These are phyloP conservation scores for Pantherophis alleghaniensis DNA, from an alignment of 2,797 vertebrate genomes.

Conservation along the genomic window DNA sequence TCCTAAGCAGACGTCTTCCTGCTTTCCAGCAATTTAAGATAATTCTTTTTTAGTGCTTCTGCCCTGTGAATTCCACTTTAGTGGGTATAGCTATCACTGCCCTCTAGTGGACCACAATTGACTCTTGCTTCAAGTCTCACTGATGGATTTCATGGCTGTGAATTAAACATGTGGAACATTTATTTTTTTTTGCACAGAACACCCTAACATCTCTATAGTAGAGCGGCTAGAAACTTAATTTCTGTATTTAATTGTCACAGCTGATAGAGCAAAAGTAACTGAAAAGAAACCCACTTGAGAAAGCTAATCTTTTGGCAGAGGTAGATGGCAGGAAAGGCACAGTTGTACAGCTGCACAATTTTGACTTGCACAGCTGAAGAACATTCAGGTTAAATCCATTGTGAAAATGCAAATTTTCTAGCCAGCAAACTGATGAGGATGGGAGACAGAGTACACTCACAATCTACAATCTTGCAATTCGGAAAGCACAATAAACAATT, in stretches of 20 bases:
- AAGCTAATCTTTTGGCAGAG: slow-evolving; percentile 8
- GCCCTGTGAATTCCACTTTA: background rate
- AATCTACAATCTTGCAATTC: background rate
- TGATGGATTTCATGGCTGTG: background rate
- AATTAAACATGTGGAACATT: background rate
- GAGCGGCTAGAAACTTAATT: slow-evolving; percentile 16
- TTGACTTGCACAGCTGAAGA: background rate
- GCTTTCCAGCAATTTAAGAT: background rate
- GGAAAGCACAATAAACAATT: background rate
- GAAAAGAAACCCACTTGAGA: slow-evolving; percentile 20
- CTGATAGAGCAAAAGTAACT: slow-evolving; percentile 14
- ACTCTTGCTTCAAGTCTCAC: background rate
- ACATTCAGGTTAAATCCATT: slow-evolving; percentile 15
- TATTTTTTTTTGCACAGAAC: slow-evolving; percentile 12
- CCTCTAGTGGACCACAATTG: slow-evolving; percentile 21
- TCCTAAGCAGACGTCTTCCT: background rate
- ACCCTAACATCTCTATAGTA: slow-evolving; percentile 18
- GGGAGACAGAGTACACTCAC: background rate
- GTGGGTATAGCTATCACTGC: background rate
- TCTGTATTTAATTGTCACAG: slow-evolving; percentile 25
- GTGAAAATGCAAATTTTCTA: background rate
- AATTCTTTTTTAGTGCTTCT: background rate
- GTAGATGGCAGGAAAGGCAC: background rate
- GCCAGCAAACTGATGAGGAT: background rate
- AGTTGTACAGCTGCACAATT: background rate